Conservation (phyloP, 2,888 invertebrate species). For the Caenorhabditis imperialis region DNA sequence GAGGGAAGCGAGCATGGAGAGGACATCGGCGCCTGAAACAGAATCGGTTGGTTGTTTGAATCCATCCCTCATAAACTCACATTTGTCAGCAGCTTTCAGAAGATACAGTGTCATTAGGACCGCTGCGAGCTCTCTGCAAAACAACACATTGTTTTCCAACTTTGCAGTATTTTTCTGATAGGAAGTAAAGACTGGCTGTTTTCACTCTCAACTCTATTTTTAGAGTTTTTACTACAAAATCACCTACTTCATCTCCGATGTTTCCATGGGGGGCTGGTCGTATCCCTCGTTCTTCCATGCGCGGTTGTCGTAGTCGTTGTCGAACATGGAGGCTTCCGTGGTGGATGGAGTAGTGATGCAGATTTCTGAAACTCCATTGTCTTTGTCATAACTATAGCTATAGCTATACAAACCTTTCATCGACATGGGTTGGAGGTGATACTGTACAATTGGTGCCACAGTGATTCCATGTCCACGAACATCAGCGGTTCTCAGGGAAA, state of each 20-base stretch:
- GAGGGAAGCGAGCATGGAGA: conserved; percentile 26
- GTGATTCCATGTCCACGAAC: conserved; percentile 4
- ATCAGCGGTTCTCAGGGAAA: conserved; percentile 7
- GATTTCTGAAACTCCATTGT: conserved; percentile 5
- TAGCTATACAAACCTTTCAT: conserved; percentile 28
- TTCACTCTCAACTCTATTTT: neutral
- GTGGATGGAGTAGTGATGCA: conserved; percentile 12
- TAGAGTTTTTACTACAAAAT: neutral
- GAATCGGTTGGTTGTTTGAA: too few species aligned
- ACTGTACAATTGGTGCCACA: conserved; percentile 34
- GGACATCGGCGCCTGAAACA: conserved; percentile 33
- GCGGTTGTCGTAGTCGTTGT: conserved; percentile 28
- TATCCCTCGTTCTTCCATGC: conserved; percentile 49
- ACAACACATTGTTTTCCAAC: conserved; percentile 4
- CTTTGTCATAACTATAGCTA: neutral
- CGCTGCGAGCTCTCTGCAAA: conserved; percentile 34
- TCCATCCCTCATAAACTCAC: too few species aligned
- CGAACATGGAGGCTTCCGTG: conserved; percentile 7
- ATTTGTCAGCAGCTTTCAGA: conserved; percentile 26
- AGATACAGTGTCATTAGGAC: conserved; percentile 36
- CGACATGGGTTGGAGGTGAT: conserved; percentile 42
- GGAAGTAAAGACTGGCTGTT: neutral
- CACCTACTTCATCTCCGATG: conserved; percentile 25
- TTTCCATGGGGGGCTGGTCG: conserved; percentile 27
- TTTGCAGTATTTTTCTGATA: neutral